Percentiles rank a stretch among this genome's conserved stretches.
Evolutionary conservation across 2,888 invertebrate genomes (phyloP).

Genomic region (Morpho achilles): DNA sequence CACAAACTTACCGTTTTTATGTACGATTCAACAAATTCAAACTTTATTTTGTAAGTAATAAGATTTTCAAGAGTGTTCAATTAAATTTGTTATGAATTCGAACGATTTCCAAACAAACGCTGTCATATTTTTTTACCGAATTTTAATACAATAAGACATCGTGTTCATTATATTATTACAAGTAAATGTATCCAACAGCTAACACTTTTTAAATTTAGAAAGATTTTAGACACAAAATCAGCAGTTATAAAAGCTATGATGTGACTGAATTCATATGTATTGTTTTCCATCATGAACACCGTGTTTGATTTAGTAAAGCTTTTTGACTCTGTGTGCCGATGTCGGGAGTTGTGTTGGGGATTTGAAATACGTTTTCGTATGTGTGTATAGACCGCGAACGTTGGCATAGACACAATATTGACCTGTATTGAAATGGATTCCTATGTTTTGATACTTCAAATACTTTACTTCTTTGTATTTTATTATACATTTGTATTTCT

Average conservation of each 20-base stretch:
- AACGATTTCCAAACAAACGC: slow-evolving; percentile 8
- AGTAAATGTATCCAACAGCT: background rate
- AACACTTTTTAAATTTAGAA: too few relatives aligned
- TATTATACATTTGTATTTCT: too few relatives aligned
- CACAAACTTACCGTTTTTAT: slow-evolving; percentile 1
- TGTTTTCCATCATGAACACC: too few relatives aligned
- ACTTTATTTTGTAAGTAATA: background rate
- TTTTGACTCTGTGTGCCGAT: slow-evolving; percentile 7
- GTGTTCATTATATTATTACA: background rate
- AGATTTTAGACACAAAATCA: too few relatives aligned
- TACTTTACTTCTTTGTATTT: background rate
- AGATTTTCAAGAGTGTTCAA: background rate
- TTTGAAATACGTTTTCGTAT: slow-evolving; percentile 1
- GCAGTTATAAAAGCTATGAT: too few relatives aligned
- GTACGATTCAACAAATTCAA: background rate
- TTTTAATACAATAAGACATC: background rate
- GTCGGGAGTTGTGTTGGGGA: background rate
- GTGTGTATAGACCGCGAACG: slow-evolving; percentile 26
- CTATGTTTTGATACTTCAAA: slow-evolving; percentile 34
- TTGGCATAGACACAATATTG: slow-evolving; percentile 45
- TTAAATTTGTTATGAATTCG: slow-evolving; percentile 4
- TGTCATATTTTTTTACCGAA: background rate
- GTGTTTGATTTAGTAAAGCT: slow-evolving; percentile 7
- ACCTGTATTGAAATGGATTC: slow-evolving; percentile 32
- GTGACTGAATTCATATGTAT: too few relatives aligned